Base-by-base conservation (phyloP, 2,113 vertebrate genomes). In the Silurus asotus region DNA sequence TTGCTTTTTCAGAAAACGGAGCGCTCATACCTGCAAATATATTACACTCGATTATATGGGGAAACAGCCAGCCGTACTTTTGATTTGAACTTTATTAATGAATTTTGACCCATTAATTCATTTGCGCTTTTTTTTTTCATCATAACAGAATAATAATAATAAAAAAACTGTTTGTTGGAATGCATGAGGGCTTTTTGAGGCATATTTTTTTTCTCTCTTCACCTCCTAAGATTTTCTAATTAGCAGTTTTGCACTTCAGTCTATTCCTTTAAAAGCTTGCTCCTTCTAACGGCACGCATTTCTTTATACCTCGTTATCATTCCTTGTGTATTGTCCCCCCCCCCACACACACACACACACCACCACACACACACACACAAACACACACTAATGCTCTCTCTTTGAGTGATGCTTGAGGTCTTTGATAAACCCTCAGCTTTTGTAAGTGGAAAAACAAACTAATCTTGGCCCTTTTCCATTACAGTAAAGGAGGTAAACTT, bases 391-490 rank as follows among this genome's bases (percentile, higher is more conserved):
- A 45, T 65, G 59, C 74, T 55, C 55, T 85, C n/a, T 37, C 11
- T 58, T 48, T 55, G 10, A 65, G 59, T 56, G 83, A 64, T 62
- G 37, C 82, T 62, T 37, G 17, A 78, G n/a, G 58, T 58, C 61
- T 81, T 55, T 83, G 56, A 70, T 79, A 86, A 86, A 70, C 62
- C 45, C 64, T 9, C 14, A 64, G 15, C 23, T 14, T 85, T 51
- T 81, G 48, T n/a, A 61, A 77, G 86, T 85, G 62, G 37, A 77
- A 59, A 74, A 72, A 61, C 51, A 78, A 49, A 25, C 70, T 81
- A 81, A 81, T 59, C 59, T 67, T 85, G 83, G 61, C 81, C 25
- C 45, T 19, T 56, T 49, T 83, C 64, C 56, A 64, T 82, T 83
- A 67, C 62, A 70, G 8, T 59, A 62, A 82, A 70, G 53, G 6